These are phyloP conservation scores for Eulacestoma nigropectus DNA, from an alignment of 2,113 vertebrate species.

Conservation along the genomic window DNA sequence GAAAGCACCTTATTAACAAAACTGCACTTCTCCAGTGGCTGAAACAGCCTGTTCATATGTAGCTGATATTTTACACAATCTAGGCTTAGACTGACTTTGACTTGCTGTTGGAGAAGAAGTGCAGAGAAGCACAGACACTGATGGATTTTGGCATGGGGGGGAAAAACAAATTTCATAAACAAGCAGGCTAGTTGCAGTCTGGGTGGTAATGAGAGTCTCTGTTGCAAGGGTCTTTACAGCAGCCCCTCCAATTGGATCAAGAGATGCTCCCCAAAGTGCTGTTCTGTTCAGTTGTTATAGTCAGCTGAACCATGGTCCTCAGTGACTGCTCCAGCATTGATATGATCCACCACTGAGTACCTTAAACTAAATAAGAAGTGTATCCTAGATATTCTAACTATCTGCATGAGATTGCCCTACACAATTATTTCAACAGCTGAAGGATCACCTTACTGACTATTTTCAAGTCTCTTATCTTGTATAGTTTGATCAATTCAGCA, in stretches of 20 bases:
- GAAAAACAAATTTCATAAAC: background rate
- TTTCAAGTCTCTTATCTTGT: background rate
- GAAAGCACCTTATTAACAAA: background rate
- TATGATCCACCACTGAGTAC: background rate
- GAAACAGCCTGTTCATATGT: background rate
- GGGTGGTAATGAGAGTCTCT: background rate
- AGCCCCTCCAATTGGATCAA: background rate
- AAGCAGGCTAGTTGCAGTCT: background rate
- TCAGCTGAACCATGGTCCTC: background rate
- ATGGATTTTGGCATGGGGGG: background rate
- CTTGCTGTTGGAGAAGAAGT: background rate
- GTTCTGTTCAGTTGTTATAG: background rate
- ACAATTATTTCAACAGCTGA: background rate
- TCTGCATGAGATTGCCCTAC: background rate
- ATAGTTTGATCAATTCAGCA: background rate
- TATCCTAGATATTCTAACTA: background rate
- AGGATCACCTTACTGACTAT: background rate
- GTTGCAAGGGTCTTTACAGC: background rate
- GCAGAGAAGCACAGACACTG: background rate
- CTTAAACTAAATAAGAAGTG: background rate
- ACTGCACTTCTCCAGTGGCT: background rate
- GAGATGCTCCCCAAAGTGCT: background rate
- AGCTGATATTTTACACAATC: background rate
- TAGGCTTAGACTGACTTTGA: background rate
- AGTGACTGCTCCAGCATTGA: background rate